Evolutionary conservation across 2,888 invertebrate species (phyloP).

Genomic region (Dasysyrphus tricinctus): DNA sequence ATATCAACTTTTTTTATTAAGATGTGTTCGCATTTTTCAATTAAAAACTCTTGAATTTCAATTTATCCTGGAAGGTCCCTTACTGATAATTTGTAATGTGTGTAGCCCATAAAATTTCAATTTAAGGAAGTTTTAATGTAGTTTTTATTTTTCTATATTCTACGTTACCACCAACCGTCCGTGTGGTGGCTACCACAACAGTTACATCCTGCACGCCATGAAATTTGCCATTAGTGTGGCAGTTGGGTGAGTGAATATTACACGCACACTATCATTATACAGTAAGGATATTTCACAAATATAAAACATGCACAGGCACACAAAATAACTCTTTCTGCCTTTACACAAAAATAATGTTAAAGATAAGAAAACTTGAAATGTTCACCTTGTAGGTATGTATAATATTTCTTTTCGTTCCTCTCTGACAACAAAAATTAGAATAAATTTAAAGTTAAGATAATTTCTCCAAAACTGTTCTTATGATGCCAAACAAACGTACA

Average conservation of each 20-base stretch:
- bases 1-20: no score
- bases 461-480: not conserved
- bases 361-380: not conserved
- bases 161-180: not conserved
- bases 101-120: not conserved
- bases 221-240: conserved; percentile 51
- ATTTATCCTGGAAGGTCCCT: no score
- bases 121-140: conserved; percentile 1
- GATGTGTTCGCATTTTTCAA: no score
- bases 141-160: not conserved
- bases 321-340: not conserved
- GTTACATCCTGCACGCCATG: conserved; percentile 58
- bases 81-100: no score
- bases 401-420: not conserved
- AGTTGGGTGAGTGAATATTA: conserved; percentile 30
- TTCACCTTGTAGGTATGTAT: not conserved
- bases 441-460: conserved; percentile 9
- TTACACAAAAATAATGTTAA: not conserved
- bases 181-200: not conserved
- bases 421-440: conserved; percentile 7
- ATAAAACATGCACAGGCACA: conserved; percentile 7
- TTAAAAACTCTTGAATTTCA: no score
- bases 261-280: conserved; percentile 37
- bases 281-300: conserved; percentile 24
- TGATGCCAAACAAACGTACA: not conserved